These are phyloP conservation scores for Alcis repandata DNA, from an alignment of 2,888 invertebrate species.

Conservation along the genomic window DNA sequence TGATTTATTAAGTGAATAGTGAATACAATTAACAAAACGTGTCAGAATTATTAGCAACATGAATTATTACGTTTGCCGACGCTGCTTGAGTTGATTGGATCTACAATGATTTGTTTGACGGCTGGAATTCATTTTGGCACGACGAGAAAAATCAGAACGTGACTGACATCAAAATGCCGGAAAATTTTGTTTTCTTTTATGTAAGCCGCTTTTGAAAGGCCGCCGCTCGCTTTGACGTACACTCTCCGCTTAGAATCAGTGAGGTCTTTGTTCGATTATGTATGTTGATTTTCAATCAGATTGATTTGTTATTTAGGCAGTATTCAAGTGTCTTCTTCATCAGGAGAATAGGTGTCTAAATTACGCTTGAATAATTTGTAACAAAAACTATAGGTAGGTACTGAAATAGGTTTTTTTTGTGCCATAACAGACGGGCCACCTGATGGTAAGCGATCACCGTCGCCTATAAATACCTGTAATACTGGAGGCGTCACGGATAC, in stretches of 20 bases:
- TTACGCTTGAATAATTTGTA: background rate
- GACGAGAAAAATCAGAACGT: conserved; percentile 67
- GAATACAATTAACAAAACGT: conserved; percentile 4
- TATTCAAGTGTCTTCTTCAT: conserved; percentile 27
- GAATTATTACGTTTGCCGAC: conserved; percentile 22
- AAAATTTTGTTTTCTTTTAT: conserved; percentile 71
- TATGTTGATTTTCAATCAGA: conserved; percentile 52
- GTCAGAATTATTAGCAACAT: conserved; percentile 12
- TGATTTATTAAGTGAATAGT: conserved; percentile 4
- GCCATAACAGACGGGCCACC: no score
- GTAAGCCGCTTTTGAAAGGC: conserved; percentile 64
- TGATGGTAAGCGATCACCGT: no score
- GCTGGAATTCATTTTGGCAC: conserved; percentile 69
- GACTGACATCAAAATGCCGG: conserved; percentile 76
- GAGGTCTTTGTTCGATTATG: conserved; percentile 58
- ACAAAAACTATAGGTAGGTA: no score
- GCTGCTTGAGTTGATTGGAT: conserved; percentile 67
- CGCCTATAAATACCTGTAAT: no score
- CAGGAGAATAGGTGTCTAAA: background rate
- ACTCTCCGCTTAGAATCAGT: conserved; percentile 55
- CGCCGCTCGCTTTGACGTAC: conserved; percentile 61
- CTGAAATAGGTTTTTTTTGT: no score
- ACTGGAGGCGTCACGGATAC: no score
- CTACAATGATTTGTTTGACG: conserved; percentile 72
- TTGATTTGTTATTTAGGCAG: conserved; percentile 41